Conservation (phyloP, 2,797 vertebrate genomes). For the Labroides dimidiatus region DNA sequence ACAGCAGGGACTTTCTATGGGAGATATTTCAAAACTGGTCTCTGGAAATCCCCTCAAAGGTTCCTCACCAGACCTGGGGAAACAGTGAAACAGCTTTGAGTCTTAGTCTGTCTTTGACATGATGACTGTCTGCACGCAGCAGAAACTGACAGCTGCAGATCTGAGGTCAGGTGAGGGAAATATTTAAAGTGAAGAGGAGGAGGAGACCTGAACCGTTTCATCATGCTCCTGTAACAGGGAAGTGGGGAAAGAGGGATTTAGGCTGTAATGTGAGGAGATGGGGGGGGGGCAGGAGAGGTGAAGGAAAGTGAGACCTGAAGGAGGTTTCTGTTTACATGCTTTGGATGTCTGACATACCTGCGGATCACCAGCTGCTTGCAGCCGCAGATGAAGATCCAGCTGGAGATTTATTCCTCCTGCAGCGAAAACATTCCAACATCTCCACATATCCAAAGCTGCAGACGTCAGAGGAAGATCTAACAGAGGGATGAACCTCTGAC, state of each 20-base stretch:
- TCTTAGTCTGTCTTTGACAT: not conserved
- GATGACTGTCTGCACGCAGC: not conserved
- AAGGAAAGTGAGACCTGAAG: conserved; percentile 20
- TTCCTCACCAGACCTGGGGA: not conserved
- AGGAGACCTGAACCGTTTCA: not conserved
- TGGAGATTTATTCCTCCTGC: conserved; percentile 8
- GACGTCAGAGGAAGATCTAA: not conserved
- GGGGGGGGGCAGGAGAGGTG: not conserved
- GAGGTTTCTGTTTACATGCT: conserved; percentile 61
- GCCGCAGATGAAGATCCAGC: conserved; percentile 33
- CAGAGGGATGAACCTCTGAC: conserved; percentile 3
- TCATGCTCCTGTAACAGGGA: not conserved
- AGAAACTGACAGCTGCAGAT: conserved; percentile 16
- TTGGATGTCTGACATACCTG: conserved; percentile 62
- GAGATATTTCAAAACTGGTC: not conserved
- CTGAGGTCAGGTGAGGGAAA: conserved; percentile 26
- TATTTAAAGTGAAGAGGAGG: not conserved
- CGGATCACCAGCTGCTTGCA: conserved; percentile 27
- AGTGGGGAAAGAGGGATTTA: not conserved
- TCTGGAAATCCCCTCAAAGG: not conserved
- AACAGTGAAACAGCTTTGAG: not conserved
- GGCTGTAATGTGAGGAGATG: not conserved
- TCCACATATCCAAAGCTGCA: conserved; percentile 8
- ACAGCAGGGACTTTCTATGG: not conserved
- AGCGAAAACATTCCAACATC: not conserved